Evolutionary conservation across 2,797 vertebrate species (phyloP), one percentile per base, ranked within the genome.

Genomic region (Danio albolineatus): DNA sequence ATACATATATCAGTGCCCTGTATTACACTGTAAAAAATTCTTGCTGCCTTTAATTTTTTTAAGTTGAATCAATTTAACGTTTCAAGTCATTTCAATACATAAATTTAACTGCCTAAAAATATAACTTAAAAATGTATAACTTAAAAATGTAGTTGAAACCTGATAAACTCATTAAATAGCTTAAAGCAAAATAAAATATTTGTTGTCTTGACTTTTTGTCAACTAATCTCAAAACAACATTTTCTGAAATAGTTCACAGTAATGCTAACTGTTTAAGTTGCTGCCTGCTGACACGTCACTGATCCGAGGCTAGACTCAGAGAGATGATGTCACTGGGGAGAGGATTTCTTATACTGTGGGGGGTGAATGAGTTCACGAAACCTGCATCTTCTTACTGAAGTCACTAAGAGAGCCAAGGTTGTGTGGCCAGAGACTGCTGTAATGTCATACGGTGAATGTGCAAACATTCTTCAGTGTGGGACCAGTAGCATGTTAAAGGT

Each of bases 271-370:
- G 49, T 43, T 76, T 76, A 46, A 61, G 76, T 12, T 44, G 73
- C 28, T 56, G 57, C 12, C 39, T 12, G 57, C 56, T 76, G 19
- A 69, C 64, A 49, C 51, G 28, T 81, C 65, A 70, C 48, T 71
- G 80, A 62, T 70, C 65, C n/a, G 48, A 76, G 73, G 39, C 57
- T 48, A 76, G 46, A 38, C 46, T 61, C 62, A 66, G 14, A 57
- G 39, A 4, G 6, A 28, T 81, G 59, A 71, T 28, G 59, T 77
- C 49, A 71, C 74, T 39, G 66, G n/a, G 51, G 17, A 49, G 12
- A 71, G 41, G 53, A 82, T 28, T 82, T 56, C 41, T 73, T 46
- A 71, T 19, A 17, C 21, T 36, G 38, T 77, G n/a, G 14, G 41
- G 16, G 59, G 73, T 62, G 51, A 78, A 73, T 8, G 44, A 69